Conservation (phyloP, 2,888 invertebrate genomes). For the Mimumesa dahlbomi region DNA sequence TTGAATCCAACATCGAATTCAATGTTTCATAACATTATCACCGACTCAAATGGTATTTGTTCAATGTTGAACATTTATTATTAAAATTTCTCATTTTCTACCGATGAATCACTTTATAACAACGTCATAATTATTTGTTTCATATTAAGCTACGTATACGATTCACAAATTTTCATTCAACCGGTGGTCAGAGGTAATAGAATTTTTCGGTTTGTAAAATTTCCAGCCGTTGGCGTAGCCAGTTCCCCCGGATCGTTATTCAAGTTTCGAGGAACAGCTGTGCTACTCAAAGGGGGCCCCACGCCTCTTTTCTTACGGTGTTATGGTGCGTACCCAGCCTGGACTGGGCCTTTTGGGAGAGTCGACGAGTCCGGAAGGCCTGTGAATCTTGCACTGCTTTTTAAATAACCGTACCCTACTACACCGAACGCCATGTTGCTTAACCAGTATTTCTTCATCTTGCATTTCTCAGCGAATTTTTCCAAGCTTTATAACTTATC, state of each 20-base stretch:
- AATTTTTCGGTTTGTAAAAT: constrained; percentile 49
- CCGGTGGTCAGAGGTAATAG: constrained; percentile 19
- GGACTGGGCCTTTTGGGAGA: constrained; percentile 41
- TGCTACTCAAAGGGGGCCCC: constrained; percentile 60
- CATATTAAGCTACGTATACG: too few species aligned
- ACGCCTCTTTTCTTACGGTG: constrained; percentile 60
- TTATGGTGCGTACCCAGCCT: constrained; percentile 32
- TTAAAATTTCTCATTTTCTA: too few species aligned
- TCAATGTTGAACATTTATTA: too few species aligned
- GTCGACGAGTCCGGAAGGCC: constrained; percentile 27
- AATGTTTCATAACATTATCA: too few species aligned
- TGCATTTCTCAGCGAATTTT: not conserved
- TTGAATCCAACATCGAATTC: too few species aligned
- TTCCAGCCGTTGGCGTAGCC: constrained; percentile 39
- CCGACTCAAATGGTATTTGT: too few species aligned
- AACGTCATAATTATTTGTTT: too few species aligned
- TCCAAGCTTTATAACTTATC: too few species aligned
- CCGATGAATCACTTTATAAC: too few species aligned
- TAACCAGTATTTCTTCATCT: not conserved
- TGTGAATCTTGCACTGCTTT: constrained; percentile 39
- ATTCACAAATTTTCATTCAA: too few species aligned
- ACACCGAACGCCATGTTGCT: too few species aligned
- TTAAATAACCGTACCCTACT: constrained; percentile 30
- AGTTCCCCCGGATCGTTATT: constrained; percentile 63
- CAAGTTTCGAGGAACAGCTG: constrained; percentile 69